A percentile compares a stretch with the other conserved stretches of the same genome.
Conservation (phyloP, 1,140 invertebrate genomes). For the Lordiphosa mommai region DNA sequence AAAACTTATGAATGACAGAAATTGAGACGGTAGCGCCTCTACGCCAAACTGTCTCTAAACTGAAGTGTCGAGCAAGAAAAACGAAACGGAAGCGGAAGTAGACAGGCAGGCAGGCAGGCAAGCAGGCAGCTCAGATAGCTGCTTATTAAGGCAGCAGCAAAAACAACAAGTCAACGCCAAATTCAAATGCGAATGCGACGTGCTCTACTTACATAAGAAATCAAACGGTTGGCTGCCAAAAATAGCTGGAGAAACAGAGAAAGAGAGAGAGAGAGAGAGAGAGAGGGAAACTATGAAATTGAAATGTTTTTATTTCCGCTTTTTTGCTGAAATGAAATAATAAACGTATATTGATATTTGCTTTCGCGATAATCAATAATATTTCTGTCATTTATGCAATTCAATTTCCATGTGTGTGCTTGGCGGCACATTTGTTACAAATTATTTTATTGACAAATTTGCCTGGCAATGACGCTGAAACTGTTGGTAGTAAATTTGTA, state of each 20-base stretch:
- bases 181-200: conserved; percentile 27
- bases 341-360: conserved; percentile 48
- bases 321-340: conserved; percentile 46
- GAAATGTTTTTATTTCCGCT: conserved; percentile 59
- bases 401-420: conserved; percentile 17
- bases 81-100: conserved; percentile 47
- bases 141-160: conserved; percentile 36
- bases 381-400: conserved; percentile 42
- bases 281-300: conserved; percentile 45
- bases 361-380: conserved; percentile 66
- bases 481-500: conserved; percentile 25
- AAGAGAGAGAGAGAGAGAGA: not conserved
- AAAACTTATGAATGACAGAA: conserved; percentile 55
- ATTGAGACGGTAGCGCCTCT: not conserved
- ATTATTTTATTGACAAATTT: conserved; percentile 65
- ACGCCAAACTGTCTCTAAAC: conserved; percentile 23
- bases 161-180: not conserved
- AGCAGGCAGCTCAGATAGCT: conserved; percentile 19
- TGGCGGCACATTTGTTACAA: conserved; percentile 19
- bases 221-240: conserved; percentile 52
- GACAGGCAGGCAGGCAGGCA: conserved; percentile 23
- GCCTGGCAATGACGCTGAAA: conserved; percentile 41
- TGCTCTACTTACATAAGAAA: conserved; percentile 64
- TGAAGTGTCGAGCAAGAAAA: conserved; percentile 28
- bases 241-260: conserved; percentile 26